Conservation (phyloP, 2,797 vertebrate species). For the Sebastes taczanowskii region DNA sequence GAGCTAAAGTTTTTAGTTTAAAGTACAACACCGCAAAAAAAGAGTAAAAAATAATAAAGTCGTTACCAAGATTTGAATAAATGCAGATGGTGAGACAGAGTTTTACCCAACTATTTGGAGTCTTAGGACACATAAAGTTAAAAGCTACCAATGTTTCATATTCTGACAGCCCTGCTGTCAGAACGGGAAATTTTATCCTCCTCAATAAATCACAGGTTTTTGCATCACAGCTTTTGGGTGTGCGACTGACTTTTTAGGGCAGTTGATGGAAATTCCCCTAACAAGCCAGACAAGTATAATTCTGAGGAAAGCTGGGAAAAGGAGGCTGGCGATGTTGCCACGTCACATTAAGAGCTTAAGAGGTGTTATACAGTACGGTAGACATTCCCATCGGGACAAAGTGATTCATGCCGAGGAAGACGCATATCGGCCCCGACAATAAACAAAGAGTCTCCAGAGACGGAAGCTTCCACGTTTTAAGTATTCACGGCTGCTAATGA, state of each 20-base stretch:
- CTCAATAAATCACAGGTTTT: slow-evolving; percentile 42
- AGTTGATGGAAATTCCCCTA: slow-evolving; percentile 56
- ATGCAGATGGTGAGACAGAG: slow-evolving; percentile 24
- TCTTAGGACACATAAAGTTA: slow-evolving; percentile 7
- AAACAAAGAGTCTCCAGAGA: slow-evolving; percentile 71
- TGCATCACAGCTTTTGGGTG: slow-evolving; percentile 43
- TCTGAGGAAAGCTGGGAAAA: slow-evolving; percentile 27
- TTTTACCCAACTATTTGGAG: background rate
- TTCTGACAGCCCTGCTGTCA: slow-evolving; percentile 15
- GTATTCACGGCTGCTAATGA: slow-evolving; percentile 58
- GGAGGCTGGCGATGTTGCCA: slow-evolving; percentile 29
- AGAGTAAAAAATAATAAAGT: background rate
- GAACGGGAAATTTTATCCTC: slow-evolving; percentile 4
- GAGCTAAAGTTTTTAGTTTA: background rate
- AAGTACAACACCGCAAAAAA: slow-evolving; percentile 2
- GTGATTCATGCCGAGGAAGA: slow-evolving; percentile 54
- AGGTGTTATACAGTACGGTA: slow-evolving; percentile 51
- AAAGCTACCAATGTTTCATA: slow-evolving; percentile 26
- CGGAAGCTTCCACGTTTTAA: slow-evolving; percentile 56
- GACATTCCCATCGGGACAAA: slow-evolving; percentile 62
- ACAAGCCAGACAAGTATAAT: slow-evolving; percentile 36
- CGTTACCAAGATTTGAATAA: slow-evolving; percentile 4
- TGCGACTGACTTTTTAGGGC: background rate
- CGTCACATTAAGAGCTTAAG: slow-evolving; percentile 54
- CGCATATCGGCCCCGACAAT: slow-evolving; percentile 51